Conservation (phyloP, 2,888 invertebrate genomes). For the Erebia epiphron region DNA sequence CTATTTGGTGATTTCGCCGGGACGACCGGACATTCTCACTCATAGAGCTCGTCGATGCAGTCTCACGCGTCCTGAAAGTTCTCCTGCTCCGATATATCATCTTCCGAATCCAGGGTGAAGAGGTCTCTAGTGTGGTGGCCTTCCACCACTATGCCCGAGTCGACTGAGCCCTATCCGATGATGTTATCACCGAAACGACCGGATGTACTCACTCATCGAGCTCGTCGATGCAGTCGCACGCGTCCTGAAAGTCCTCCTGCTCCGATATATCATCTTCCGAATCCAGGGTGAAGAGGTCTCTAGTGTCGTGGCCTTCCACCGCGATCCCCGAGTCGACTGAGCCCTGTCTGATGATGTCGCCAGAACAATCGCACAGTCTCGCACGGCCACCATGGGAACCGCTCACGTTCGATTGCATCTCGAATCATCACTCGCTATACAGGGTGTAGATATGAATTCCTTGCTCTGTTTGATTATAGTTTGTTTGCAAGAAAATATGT, state of each 20-base stretch:
- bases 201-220: slow-evolving; percentile 74
- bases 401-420: slow-evolving; percentile 45
- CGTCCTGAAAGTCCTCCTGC: slow-evolving; percentile 48
- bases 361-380: slow-evolving; percentile 44
- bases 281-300: slow-evolving; percentile 43
- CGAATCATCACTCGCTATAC: slow-evolving; percentile 22
- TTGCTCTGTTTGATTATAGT: slow-evolving; percentile 7
- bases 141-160: slow-evolving; percentile 56
- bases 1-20: not conserved
- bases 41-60: slow-evolving; percentile 38
- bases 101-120: slow-evolving; percentile 50
- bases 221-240: slow-evolving; percentile 38
- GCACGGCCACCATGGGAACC: slow-evolving; percentile 51
- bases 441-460: slow-evolving; percentile 32
- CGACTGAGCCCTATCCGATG: slow-evolving; percentile 25
- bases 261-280: slow-evolving; percentile 55
- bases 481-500: no score
- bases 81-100: slow-evolving; percentile 54
- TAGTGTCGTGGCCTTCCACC: slow-evolving; percentile 42
- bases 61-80: slow-evolving; percentile 47
- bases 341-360: slow-evolving; percentile 45
- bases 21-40: slow-evolving; percentile 87
- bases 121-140: slow-evolving; percentile 30
- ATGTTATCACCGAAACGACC: slow-evolving; percentile 83
- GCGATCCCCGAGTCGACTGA: slow-evolving; percentile 59